A percentile compares a stretch with the other conserved stretches of the same genome.
Conservation (phyloP, 2,797 vertebrate species). For the Cichlasoma orientale region DNA sequence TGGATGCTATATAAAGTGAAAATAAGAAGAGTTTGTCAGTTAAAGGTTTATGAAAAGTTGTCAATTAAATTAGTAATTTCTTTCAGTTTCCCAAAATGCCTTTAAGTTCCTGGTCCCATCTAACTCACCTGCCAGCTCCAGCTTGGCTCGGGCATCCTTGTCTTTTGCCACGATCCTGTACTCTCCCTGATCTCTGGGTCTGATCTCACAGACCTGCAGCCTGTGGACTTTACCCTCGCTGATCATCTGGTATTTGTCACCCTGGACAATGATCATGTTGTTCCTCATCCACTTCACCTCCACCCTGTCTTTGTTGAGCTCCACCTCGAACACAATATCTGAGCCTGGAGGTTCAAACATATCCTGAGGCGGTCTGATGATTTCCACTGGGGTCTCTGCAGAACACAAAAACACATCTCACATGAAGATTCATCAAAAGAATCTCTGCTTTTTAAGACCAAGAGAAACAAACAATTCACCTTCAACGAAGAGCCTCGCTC, state of each 20-base stretch:
- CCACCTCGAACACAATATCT: slow-evolving; percentile 92
- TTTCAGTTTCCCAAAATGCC: background rate
- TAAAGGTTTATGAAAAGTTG: background rate
- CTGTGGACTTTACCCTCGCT: slow-evolving; percentile 95
- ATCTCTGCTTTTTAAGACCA: background rate
- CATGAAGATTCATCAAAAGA: background rate
- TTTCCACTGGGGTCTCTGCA: slow-evolving; percentile 96
- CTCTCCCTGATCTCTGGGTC: slow-evolving; percentile 96
- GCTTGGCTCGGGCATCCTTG: slow-evolving; percentile 95
- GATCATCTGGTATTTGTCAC: slow-evolving; percentile 99
- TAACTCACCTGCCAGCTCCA: slow-evolving; percentile 93
- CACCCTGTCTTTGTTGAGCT: slow-evolving; percentile 97
- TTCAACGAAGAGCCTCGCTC: slow-evolving; percentile 97
- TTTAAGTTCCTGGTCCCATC: background rate
- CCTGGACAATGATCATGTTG: slow-evolving; percentile 97
- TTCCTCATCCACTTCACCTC: slow-evolving; percentile 98
- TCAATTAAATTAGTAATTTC: background rate
- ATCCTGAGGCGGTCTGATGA: slow-evolving; percentile 92
- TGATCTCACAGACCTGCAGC: slow-evolving; percentile 95
- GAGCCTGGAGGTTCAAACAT: slow-evolving; percentile 90
- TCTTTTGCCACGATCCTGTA: slow-evolving; percentile 97
- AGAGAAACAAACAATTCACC: slow-evolving; percentile 71
- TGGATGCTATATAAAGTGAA: background rate
- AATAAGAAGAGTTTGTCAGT: background rate
- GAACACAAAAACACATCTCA: background rate